Evolutionary conservation across 1,140 invertebrate genomes (phyloP).

Genomic region (Anagrus nilaparvatae): DNA sequence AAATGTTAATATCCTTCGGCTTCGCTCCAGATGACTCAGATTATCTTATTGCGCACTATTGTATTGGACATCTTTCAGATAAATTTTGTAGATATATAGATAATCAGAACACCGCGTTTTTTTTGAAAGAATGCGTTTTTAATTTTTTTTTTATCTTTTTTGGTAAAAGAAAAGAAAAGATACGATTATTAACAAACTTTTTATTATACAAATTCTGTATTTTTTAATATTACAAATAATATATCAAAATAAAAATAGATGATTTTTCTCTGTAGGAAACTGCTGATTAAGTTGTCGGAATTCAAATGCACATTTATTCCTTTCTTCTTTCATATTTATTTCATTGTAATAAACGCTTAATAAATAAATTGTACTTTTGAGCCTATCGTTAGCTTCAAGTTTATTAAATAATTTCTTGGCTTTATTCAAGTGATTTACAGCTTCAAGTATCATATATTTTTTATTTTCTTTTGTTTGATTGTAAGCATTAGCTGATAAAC

Average conservation of each 20-base stretch:
- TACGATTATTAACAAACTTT: no score
- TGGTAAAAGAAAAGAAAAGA: no score
- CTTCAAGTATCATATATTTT: conserved; percentile 48
- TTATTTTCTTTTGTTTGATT: conserved; percentile 40
- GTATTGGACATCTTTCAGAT: no score
- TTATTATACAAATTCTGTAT: no score
- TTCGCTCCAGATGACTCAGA: no score
- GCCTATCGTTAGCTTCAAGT: conserved; percentile 59
- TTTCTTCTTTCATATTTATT: conserved; percentile 50
- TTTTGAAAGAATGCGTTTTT: no score
- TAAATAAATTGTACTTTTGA: conserved; percentile 61
- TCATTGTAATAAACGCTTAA: conserved; percentile 54
- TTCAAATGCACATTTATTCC: conserved; percentile 64
- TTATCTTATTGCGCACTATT: no score
- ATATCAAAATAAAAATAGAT: conserved; percentile 12
- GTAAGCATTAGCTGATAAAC: conserved; percentile 50
- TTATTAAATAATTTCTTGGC: conserved; percentile 59
- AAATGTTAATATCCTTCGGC: neutral
- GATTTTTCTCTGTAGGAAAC: conserved; percentile 40
- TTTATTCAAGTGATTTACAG: conserved; percentile 52
- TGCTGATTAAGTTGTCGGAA: conserved; percentile 59
- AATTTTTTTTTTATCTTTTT: no score
- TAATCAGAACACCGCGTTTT: no score
- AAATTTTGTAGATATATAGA: no score
- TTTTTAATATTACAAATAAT: neutral